A percentile compares a stretch with the other conserved stretches of the same genome.
phyloP scores from a whole-genome alignment of 2,888 invertebrate species.

The Chloroclysta siterata region DNA sequence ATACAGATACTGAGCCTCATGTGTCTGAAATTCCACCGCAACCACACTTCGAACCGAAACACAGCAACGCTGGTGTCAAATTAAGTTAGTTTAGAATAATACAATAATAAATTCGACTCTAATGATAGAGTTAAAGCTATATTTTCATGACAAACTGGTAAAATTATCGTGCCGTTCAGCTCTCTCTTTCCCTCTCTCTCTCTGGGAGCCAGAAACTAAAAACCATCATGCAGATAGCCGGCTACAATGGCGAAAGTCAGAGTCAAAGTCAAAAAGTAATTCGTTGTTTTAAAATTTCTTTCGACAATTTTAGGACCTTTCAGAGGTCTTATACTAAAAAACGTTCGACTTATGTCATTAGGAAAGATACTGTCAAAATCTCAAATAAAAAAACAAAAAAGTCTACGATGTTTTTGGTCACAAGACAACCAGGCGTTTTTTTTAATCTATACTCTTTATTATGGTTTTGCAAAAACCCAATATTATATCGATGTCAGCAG shows the following conservation, averaged over 20 bases:
- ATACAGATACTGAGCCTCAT: too few relatives aligned
- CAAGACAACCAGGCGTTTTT: too few relatives aligned
- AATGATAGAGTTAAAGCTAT: not conserved
- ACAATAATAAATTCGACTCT: not conserved
- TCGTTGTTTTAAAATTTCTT: not conserved
- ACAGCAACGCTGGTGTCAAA: not conserved
- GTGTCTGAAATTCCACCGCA: too few relatives aligned
- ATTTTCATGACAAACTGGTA: not conserved
- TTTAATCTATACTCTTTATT: too few relatives aligned
- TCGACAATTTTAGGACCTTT: not conserved
- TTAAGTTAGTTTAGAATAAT: not conserved
- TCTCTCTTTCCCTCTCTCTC: not conserved
- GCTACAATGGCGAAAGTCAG: not conserved
- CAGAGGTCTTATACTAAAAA: not conserved
- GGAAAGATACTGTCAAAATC: too few relatives aligned
- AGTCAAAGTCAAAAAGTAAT: not conserved
- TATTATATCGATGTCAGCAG: too few relatives aligned
- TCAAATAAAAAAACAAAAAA: too few relatives aligned
- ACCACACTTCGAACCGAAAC: too few relatives aligned
- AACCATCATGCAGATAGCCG: not conserved
- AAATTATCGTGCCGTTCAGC: not conserved
- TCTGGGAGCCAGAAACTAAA: not conserved
- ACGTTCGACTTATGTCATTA: not conserved
- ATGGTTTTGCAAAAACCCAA: too few relatives aligned
- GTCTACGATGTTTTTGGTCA: too few relatives aligned